These are phyloP conservation scores for Blomia tropicalis DNA, from an alignment of 2,888 invertebrate genomes.

Conservation along the genomic window DNA sequence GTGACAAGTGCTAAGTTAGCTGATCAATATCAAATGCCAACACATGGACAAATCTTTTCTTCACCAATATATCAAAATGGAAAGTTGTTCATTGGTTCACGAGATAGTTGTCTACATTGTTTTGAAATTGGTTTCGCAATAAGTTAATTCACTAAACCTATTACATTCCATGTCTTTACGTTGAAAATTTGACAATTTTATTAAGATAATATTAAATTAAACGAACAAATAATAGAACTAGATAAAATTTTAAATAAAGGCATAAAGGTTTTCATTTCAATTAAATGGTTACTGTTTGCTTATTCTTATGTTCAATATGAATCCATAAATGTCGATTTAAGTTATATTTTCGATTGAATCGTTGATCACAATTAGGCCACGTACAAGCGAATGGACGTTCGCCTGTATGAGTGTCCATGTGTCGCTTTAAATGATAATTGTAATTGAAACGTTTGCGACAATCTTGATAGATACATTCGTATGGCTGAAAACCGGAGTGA, in stretches of 20 bases:
- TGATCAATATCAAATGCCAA: background rate
- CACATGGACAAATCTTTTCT: background rate
- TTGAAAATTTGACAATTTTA: too few species aligned
- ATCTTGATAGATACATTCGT: background rate
- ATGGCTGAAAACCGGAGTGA: constrained; percentile 12
- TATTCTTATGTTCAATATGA: background rate
- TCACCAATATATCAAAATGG: background rate
- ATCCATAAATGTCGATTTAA: constrained; percentile 7
- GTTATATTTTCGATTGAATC: constrained; percentile 13
- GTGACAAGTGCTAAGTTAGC: background rate
- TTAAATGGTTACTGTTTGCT: background rate
- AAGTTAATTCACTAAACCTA: too few species aligned
- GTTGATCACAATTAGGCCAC: constrained; percentile 14
- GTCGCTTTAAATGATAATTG: constrained; percentile 11
- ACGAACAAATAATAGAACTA: too few species aligned
- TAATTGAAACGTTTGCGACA: constrained; percentile 11
- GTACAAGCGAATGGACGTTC: background rate
- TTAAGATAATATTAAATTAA: too few species aligned
- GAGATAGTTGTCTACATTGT: constrained; percentile 5
- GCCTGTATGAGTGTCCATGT: constrained; percentile 9
- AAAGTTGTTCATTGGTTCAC: constrained; percentile 7
- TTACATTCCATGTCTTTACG: too few species aligned
- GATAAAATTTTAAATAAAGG: too few species aligned
- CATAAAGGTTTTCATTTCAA: too few species aligned
- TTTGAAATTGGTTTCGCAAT: background rate